Evolutionary conservation across 1,140 invertebrate species (phyloP), one percentile per base, ranked within the genome.

Genomic region (Drosophila funebris): DNA sequence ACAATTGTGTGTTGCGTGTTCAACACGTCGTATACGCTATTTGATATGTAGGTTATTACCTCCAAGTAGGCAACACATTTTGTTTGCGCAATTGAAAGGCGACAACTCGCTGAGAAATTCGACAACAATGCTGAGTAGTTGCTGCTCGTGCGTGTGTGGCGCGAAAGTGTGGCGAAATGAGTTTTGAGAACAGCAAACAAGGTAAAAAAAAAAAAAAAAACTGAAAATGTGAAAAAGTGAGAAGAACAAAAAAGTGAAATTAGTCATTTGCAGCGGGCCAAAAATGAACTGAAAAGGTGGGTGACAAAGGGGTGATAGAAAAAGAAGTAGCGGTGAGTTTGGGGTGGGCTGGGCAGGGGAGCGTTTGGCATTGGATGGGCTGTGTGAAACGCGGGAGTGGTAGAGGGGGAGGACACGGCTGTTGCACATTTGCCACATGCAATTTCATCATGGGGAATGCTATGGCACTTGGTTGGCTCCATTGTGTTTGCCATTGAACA

Each of bases 401-500:
- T 11, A 3, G 9, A 16, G 22, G 29, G 18, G 8, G 71, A 43
- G 44, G 69, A 43, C 50, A 73, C 81, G 83, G 70, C 83, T 85
- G 82, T 85, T 85, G 82, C 82, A 85, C 82, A 87, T 87, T 87
- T 79, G 61, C 69, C 66, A 76, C 82, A 82, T 81, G 70, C 77
- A 78, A 85, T 84, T 84, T 80, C 52, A 64, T 63, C 57, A 60
- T 67, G 62, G 50, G 33, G 43, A 57, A 60, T 63, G 64, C 16
- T 13, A 68, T 60, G 71, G 69, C 57, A 67, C 71, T 75, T 64
- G 64, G 52, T 31, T 53, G 31, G 33, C 33, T 24, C 20, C 57
- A 80, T 84, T 84, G 80, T 84, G 81, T 80, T 84, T 84, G 80
- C 74, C 82, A 81, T 78, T 81, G 82, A 87, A 87, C 80, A 84